A percentile compares a stretch with the other conserved stretches of the same genome.
phyloP scores from a whole-genome alignment of 2,113 vertebrate genomes.

The Atractosteus spatula region DNA sequence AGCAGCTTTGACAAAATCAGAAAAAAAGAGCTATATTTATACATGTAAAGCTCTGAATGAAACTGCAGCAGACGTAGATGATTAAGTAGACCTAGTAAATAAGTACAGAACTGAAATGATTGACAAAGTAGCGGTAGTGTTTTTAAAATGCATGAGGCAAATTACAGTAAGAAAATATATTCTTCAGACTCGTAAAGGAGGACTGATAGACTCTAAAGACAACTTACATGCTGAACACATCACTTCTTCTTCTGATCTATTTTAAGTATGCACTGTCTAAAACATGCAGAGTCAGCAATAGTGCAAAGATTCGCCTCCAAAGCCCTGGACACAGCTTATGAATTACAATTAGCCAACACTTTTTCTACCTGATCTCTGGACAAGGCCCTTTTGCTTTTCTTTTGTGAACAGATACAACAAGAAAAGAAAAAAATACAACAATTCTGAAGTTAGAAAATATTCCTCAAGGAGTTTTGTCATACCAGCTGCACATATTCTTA shows the following conservation, averaged over 20 bases:
- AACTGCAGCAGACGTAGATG: too few relatives aligned
- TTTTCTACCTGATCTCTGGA: slow-evolving; percentile 15
- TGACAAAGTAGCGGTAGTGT: too few relatives aligned
- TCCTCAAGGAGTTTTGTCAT: neutral
- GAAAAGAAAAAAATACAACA: neutral
- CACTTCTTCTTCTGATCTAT: slow-evolving; percentile 49
- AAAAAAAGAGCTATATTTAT: too few relatives aligned
- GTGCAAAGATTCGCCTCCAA: slow-evolving; percentile 52
- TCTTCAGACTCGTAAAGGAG: neutral
- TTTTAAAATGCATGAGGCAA: too few relatives aligned
- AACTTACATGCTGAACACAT: slow-evolving; percentile 23
- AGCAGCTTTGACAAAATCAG: too few relatives aligned
- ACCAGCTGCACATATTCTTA: too few relatives aligned
- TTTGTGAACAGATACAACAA: neutral
- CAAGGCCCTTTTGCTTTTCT: slow-evolving; percentile 27
- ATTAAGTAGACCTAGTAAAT: too few relatives aligned
- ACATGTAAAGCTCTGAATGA: too few relatives aligned
- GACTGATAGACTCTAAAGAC: neutral
- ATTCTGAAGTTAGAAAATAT: neutral
- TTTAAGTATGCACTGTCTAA: slow-evolving; percentile 59
- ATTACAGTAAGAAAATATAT: too few relatives aligned
- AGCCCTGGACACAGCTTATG: slow-evolving; percentile 53
- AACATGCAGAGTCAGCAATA: slow-evolving; percentile 62
- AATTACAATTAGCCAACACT: slow-evolving; percentile 62
- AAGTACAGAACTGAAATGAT: too few relatives aligned